Evolutionary conservation across 1,140 invertebrate genomes (phyloP), one percentile per base, ranked within the genome.

Genomic region (Melitaea cinxia): DNA sequence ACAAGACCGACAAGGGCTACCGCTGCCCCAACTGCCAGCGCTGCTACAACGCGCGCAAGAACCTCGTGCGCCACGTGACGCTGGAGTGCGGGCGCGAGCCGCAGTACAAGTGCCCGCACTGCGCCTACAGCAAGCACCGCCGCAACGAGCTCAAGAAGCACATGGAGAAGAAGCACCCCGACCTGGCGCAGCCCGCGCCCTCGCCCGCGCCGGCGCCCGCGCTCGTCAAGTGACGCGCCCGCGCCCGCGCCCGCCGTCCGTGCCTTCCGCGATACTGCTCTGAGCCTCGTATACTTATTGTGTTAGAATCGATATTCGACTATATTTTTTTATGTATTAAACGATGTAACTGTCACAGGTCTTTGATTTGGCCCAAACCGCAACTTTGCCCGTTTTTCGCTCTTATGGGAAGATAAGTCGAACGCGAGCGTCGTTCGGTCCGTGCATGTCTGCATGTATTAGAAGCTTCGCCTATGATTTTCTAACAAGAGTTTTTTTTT

Each of bases 31-130:
- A 91, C 75, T 93, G 92, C 76, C 91, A 92, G 73, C 92, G 93
- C 59, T 91, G 88, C 72, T 93, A 93, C 83, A 92, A 92, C 85
- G 92, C 91, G 68, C 91, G 92, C 71, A 91, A 92, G 72, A 94
- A 94, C 68, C 85, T 94, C 33, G 93, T 93, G 68, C 92, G 94
- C 5, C 94, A 95, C 83, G 88, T 93, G 65, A 93, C 92, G 70
- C 91, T 94, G 64, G 94, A 95, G 80, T 95, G 94, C 78, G 94
- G 94, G n/a, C 92, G 92, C 80, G 92, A 93, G 62, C 93, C 94
- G 12, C 92, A 94, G 78, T 94, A 94, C 85, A 91, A 93, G 70
- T 95, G 94, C 71, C 93, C 93, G 6, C 91, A 93, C 80, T 95
- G 94, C 80, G 45, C 79, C 58, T 90, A 89, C 79, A 83, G 83